Evolutionary conservation across 2,113 vertebrate genomes (phyloP).

Genomic region (Ciconia boyciana): DNA sequence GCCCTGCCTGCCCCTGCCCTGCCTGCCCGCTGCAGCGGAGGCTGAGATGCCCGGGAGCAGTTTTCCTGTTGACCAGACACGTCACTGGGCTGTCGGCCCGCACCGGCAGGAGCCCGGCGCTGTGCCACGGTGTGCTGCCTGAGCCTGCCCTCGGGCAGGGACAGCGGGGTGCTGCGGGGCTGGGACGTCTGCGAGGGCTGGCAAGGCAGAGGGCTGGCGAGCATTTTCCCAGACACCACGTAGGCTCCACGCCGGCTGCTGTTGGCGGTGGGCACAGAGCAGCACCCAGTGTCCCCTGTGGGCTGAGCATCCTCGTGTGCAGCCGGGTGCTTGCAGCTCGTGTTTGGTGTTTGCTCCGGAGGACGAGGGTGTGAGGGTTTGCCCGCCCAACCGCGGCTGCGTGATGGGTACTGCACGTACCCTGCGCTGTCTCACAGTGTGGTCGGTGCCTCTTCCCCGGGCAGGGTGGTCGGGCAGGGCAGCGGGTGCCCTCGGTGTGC

Average conservation of each 20-base stretch:
- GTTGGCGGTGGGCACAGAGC: background rate
- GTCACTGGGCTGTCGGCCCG: fast-evolving
- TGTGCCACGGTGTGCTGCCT: background rate
- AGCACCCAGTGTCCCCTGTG: background rate
- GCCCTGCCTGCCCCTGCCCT: background rate
- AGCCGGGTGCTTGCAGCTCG: background rate
- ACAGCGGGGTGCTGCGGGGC: background rate
- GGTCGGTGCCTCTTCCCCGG: background rate
- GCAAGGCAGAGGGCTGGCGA: background rate
- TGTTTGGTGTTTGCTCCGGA: fast-evolving
- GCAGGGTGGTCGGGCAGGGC: background rate
- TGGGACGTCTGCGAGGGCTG: background rate
- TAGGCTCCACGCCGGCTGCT: background rate
- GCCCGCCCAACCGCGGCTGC: background rate
- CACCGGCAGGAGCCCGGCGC: background rate
- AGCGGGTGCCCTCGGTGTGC: fast-evolving
- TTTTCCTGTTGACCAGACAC: background rate
- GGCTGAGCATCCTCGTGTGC: background rate
- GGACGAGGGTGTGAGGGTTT: background rate
- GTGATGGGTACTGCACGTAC: fast-evolving
- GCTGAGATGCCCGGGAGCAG: background rate
- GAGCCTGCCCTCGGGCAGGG: background rate
- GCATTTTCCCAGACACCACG: background rate
- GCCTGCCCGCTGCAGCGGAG: background rate
- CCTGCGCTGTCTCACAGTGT: fast-evolving